Evolutionary conservation across 1,140 invertebrate genomes (phyloP).

Genomic region (Tetragnatha versicolor): DNA sequence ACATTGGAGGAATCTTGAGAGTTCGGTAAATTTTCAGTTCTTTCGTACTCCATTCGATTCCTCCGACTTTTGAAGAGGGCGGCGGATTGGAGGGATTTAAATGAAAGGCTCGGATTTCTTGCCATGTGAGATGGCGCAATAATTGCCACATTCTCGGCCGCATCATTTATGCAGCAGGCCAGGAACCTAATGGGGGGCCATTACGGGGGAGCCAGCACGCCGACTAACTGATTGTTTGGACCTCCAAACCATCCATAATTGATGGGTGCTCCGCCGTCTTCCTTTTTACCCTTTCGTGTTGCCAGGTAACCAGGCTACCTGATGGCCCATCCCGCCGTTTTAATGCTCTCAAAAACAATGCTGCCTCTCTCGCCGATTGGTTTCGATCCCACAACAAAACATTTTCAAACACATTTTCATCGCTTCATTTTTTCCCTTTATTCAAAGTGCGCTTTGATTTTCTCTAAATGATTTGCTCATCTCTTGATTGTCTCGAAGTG

Average conservation of each 20-base stretch:
- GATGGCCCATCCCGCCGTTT: conserved; percentile 43
- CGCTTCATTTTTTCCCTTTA: conserved; percentile 25
- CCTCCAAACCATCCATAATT: conserved; percentile 53
- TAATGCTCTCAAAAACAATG: no score
- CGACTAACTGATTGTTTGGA: conserved; percentile 54
- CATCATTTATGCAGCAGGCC: conserved; percentile 50
- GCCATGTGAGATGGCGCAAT: conserved; percentile 35
- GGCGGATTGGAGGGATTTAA: no score
- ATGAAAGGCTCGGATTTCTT: conserved; percentile 17
- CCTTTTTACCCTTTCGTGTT: conserved; percentile 46
- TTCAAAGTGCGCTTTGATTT: neutral
- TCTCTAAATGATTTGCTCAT: neutral
- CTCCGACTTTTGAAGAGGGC: no score
- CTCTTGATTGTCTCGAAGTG: no score
- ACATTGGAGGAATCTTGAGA: conserved; percentile 5
- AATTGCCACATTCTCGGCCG: conserved; percentile 32
- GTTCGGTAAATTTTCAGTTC: conserved; percentile 22
- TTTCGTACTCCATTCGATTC: no score
- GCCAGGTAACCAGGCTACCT: conserved; percentile 40
- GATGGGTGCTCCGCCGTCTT: conserved; percentile 41
- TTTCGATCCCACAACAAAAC: no score
- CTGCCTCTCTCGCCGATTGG: no score
- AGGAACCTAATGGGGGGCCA: conserved; percentile 43
- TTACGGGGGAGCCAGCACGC: conserved; percentile 48
- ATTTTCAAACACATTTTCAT: no score